A percentile compares a stretch with the other conserved stretches of the same genome.
These are phyloP conservation scores for Agriopis leucophaearia DNA, from an alignment of 2,888 invertebrate genomes.

Conservation along the genomic window DNA sequence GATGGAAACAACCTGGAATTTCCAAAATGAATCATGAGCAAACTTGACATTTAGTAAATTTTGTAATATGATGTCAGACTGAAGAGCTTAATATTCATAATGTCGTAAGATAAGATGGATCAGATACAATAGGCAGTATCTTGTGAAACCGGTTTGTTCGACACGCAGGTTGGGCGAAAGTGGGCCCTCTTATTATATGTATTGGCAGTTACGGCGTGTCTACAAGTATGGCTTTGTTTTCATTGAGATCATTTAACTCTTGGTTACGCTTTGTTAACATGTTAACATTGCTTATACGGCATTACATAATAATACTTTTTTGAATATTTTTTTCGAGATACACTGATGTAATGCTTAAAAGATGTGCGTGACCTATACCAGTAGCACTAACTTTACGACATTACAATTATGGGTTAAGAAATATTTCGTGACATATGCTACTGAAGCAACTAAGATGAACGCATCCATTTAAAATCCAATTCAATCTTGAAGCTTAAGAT, in stretches of 20 bases:
- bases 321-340: conserved; percentile 15
- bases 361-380: conserved; percentile 18
- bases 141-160: conserved; percentile 79
- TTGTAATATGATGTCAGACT: conserved; percentile 73
- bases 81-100: conserved; percentile 80
- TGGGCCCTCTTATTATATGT: conserved; percentile 68
- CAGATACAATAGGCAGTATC: conserved; percentile 80
- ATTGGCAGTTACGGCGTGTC: conserved; percentile 66
- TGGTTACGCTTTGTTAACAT: conserved; percentile 65
- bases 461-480: conserved; percentile 50
- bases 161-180: conserved; percentile 83
- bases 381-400: conserved; percentile 41
- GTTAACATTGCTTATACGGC: conserved; percentile 53
- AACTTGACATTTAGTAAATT: conserved; percentile 45
- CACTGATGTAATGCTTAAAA: background rate
- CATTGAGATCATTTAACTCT: conserved; percentile 68
- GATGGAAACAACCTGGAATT: conserved; percentile 73
- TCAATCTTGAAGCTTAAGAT: conserved; percentile 49
- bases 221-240: conserved; percentile 71
- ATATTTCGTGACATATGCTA: conserved; percentile 47
- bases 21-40: conserved; percentile 31
- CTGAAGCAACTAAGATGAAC: conserved; percentile 43
- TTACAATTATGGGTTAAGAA: conserved; percentile 40
- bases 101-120: conserved; percentile 81
- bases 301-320: conserved; percentile 40